phyloP scores from a whole-genome alignment of 2,113 vertebrate genomes.

The Cheilinus undulatus region DNA sequence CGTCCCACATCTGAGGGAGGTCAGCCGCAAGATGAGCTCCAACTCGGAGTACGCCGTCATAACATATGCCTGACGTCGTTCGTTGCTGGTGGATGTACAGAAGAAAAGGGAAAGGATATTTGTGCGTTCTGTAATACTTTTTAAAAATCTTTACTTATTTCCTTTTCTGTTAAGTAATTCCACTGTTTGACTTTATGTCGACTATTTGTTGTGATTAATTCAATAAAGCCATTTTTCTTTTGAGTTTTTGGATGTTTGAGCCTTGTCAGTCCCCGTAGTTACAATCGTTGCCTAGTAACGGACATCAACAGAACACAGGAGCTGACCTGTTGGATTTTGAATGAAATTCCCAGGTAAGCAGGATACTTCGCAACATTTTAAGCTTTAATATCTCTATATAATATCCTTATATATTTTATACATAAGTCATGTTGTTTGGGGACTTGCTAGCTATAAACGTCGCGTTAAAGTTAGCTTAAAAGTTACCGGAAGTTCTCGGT shows the following conservation, averaged over 20 bases:
- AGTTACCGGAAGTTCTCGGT: not conserved
- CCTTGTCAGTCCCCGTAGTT: conserved; percentile 60
- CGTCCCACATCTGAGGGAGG: conserved; percentile 76
- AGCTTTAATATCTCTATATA: not conserved
- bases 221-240: conserved; percentile 26
- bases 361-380: too few relatives aligned
- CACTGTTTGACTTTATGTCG: not conserved
- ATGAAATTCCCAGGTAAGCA: not conserved
- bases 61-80: conserved; percentile 72
- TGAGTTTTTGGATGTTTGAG: conserved; percentile 11
- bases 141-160: too few relatives aligned
- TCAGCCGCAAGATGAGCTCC: conserved; percentile 84
- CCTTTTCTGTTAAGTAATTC: not conserved
- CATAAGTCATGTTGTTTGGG: not conserved
- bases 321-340: not conserved
- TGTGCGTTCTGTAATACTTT: not conserved
- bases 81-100: not conserved
- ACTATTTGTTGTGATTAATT: not conserved
- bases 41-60: conserved; percentile 86
- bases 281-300: conserved; percentile 75
- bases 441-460: not conserved
- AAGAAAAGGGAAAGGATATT: not conserved
- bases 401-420: too few relatives aligned
- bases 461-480: not conserved
- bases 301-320: conserved; percentile 34